phyloP scores from a whole-genome alignment of 92 coral and sea anemone species.

The Paramuricea clavata region DNA sequence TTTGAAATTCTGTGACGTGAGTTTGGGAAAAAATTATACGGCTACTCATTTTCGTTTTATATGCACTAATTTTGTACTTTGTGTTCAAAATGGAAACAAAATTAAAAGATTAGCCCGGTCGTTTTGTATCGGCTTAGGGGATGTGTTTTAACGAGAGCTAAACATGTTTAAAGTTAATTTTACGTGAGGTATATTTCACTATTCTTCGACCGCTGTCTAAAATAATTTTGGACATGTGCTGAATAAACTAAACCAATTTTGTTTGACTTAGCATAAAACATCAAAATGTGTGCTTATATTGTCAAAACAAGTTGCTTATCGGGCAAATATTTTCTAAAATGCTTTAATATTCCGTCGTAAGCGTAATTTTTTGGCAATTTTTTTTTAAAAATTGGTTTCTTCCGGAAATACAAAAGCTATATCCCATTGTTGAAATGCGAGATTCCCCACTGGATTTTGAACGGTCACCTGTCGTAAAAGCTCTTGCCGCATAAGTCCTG shows the following conservation, averaged over 20 bases:
- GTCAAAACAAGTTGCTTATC: background rate
- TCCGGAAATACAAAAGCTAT: background rate
- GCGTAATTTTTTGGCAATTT: background rate
- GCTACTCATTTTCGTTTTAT: constrained; percentile 22
- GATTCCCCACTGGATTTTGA: background rate
- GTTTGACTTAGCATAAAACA: background rate
- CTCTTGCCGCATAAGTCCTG: background rate
- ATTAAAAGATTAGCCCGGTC: background rate
- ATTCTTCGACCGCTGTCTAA: background rate
- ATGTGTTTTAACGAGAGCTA: background rate
- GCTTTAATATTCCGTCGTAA: background rate
- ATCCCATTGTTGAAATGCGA: background rate
- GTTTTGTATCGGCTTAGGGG: background rate
- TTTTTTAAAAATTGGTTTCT: background rate
- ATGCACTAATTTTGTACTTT: background rate
- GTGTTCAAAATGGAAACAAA: constrained; percentile 1
- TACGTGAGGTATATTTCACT: background rate
- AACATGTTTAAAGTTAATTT: background rate
- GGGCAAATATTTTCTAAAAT: background rate
- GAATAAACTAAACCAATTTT: background rate
- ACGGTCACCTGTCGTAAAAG: constrained; percentile 29
- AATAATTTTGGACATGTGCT: background rate
- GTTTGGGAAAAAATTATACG: background rate
- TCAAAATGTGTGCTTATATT: background rate
- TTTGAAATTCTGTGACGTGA: background rate